Evolutionary conservation across 2,113 vertebrate genomes (phyloP).

Genomic region (Marmota monax): DNA sequence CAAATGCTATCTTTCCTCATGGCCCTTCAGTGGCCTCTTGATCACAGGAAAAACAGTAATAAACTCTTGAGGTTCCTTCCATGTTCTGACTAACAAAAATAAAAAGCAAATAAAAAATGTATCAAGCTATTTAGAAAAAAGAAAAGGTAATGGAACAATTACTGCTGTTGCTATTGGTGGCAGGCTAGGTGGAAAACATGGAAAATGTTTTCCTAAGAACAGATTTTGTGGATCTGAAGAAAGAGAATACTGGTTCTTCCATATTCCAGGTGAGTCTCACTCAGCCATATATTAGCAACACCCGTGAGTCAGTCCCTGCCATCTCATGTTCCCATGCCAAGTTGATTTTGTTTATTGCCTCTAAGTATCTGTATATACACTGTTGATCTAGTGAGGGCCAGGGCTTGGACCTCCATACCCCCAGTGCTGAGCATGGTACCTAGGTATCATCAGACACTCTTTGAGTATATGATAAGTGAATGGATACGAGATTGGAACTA

Average conservation of each 20-base stretch:
- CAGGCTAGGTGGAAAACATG: neutral
- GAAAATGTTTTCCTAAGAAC: neutral
- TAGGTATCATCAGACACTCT: neutral
- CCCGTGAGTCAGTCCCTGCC: neutral
- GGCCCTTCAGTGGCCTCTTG: neutral
- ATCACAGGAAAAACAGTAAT: neutral
- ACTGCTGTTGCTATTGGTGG: neutral
- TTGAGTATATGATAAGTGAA: neutral
- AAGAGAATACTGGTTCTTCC: neutral
- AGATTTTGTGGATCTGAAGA: neutral
- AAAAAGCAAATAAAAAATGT: constrained; percentile 35
- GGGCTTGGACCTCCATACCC: neutral
- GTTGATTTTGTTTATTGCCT: neutral
- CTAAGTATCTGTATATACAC: neutral
- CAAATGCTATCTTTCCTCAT: neutral
- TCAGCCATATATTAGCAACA: neutral
- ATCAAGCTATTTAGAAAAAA: neutral
- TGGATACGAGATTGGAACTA: neutral
- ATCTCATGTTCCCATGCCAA: neutral
- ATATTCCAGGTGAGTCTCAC: neutral
- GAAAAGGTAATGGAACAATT: neutral
- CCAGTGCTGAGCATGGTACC: neutral
- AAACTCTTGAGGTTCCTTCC: neutral
- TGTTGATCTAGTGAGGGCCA: neutral
- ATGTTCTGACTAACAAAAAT: constrained; percentile 11